Evolutionary conservation across 64 coral and sea anemone species (phyloP).

Genomic region (Dendronephthya gigantea): DNA sequence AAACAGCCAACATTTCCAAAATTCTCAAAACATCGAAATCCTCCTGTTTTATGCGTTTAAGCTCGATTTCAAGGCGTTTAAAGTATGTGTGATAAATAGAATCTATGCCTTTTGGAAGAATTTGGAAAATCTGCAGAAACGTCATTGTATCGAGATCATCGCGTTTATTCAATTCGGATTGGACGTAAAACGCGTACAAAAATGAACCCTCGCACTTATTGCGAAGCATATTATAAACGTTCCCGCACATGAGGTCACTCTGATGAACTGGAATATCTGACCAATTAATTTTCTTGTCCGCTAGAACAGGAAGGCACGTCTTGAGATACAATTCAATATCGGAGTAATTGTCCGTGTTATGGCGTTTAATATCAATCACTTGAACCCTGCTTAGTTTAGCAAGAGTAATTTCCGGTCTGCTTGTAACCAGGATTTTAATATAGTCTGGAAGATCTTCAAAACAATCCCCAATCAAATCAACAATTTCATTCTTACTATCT

Average conservation of each 20-base stretch:
- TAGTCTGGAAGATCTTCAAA: slow-evolving; percentile 45
- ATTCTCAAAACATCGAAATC: no score
- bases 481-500: slow-evolving; percentile 21
- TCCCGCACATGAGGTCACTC: background rate
- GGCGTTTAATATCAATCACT: background rate
- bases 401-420: slow-evolving; percentile 40
- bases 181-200: slow-evolving; percentile 47
- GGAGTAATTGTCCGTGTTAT: slow-evolving; percentile 24
- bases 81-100: slow-evolving; percentile 52
- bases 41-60: no score
- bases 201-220: slow-evolving; percentile 50
- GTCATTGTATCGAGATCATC: background rate
- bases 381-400: slow-evolving; percentile 16
- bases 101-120: slow-evolving; percentile 44
- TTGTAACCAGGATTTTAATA: slow-evolving; percentile 57
- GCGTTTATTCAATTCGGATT: slow-evolving; percentile 28
- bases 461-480: slow-evolving; percentile 34
- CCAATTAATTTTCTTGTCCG: background rate
- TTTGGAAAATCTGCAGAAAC: background rate
- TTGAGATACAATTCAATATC: slow-evolving; percentile 40
- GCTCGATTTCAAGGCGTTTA: slow-evolving; percentile 21
- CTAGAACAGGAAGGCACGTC: slow-evolving; percentile 21
- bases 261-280: no score
- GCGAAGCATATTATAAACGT: background rate
- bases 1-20: no score